Evolutionary conservation across 1,140 invertebrate species (phyloP).

Genomic region (Polypedilum pembai): DNA sequence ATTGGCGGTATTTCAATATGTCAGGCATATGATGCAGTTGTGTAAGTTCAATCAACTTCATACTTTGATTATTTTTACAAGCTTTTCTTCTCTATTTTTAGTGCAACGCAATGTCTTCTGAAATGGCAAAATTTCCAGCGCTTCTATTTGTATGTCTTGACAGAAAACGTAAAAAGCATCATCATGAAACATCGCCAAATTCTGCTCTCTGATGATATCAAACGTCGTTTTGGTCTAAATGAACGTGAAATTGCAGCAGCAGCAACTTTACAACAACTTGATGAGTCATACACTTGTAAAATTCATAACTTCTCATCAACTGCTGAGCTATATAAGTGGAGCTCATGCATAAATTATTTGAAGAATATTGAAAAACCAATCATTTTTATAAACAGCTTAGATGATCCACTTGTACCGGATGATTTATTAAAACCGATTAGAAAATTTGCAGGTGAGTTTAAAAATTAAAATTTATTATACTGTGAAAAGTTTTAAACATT

Average conservation of each 20-base stretch:
- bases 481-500: no score
- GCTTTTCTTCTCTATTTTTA: slow-evolving; percentile 41
- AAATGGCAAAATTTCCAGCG: slow-evolving; percentile 82
- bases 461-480: no score
- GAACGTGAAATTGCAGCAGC: slow-evolving; percentile 75
- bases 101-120: slow-evolving; percentile 66
- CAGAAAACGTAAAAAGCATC: slow-evolving; percentile 79
- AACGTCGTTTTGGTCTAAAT: slow-evolving; percentile 57
- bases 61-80: slow-evolving; percentile 6
- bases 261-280: slow-evolving; percentile 75
- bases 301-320: slow-evolving; percentile 70
- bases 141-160: slow-evolving; percentile 87
- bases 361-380: slow-evolving; percentile 71
- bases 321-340: slow-evolving; percentile 72
- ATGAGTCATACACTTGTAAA: slow-evolving; percentile 77
- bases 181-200: slow-evolving; percentile 70
- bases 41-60: slow-evolving; percentile 52
- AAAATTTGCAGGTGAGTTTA: slow-evolving; percentile 62
- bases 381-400: slow-evolving; percentile 79
- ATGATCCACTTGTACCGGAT: slow-evolving; percentile 82
- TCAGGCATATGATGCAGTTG: slow-evolving; percentile 82
- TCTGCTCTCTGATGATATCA: slow-evolving; percentile 66
- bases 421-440: slow-evolving; percentile 61
- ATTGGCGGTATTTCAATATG: slow-evolving; percentile 84
- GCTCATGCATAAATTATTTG: slow-evolving; percentile 69